A percentile compares a stretch with the other conserved stretches of the same genome.
These are phyloP conservation scores for Poliocrania exsul DNA, from an alignment of 2,797 vertebrate genomes.

Conservation along the genomic window DNA sequence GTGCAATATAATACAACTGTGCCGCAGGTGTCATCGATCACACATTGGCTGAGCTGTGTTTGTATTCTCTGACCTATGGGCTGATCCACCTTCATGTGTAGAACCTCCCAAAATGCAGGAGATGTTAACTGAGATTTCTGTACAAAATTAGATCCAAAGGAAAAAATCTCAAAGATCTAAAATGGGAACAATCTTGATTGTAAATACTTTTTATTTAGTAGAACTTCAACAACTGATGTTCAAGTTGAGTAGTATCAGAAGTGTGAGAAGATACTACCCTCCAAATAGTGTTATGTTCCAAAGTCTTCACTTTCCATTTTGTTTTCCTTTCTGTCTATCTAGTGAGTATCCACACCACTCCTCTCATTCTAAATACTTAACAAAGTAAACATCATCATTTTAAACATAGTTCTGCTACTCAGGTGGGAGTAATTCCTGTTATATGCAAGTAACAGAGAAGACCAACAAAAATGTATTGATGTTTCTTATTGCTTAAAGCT, in stretches of 20 bases:
- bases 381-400: not conserved
- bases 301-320: not conserved
- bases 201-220: not conserved
- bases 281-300: not conserved
- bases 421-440: not conserved
- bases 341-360: not conserved
- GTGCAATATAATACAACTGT: rapidly evolving
- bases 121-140: not conserved
- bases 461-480: not conserved
- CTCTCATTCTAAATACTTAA: not conserved
- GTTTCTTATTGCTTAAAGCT: not conserved
- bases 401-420: not conserved
- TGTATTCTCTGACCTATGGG: not conserved
- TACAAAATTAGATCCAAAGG: not conserved
- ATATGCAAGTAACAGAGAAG: not conserved
- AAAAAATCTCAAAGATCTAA: not conserved
- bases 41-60: not conserved
- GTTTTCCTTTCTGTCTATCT: not conserved
- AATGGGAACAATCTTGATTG: not conserved
- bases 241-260: not conserved
- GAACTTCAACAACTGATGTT: not conserved
- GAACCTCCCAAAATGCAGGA: not conserved
- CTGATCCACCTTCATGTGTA: not conserved
- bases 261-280: not conserved
- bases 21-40: not conserved